Percentiles rank a stretch among this genome's conserved stretches.
phyloP scores from a whole-genome alignment of 2,797 vertebrate genomes.

The Catostomus latipinnis region DNA sequence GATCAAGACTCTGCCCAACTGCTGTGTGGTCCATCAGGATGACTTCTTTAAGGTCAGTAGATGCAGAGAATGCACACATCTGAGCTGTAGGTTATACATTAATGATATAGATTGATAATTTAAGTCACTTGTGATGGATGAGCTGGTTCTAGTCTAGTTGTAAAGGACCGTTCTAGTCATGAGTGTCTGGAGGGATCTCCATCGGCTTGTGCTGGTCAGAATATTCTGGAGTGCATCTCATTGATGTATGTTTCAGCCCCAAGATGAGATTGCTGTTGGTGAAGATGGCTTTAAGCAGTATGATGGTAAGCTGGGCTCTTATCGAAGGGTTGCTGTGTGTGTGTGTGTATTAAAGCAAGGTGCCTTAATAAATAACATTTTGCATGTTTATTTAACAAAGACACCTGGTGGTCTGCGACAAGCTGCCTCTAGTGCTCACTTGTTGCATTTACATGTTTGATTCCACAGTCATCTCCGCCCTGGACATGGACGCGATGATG shows the following conservation, averaged over 20 bases:
- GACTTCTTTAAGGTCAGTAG: slow-evolving; percentile 92
- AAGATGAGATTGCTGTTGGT: slow-evolving; percentile 91
- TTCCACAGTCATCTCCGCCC: slow-evolving; percentile 82
- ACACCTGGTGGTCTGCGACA: background rate
- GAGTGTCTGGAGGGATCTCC: slow-evolving; percentile 43
- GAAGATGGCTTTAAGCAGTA: slow-evolving; percentile 97
- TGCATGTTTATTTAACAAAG: slow-evolving; percentile 64
- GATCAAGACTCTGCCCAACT: slow-evolving; percentile 84
- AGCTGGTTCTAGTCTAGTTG: background rate
- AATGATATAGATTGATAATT: background rate
- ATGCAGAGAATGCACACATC: background rate
- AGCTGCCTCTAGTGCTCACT: slow-evolving; percentile 27
- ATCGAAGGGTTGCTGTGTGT: slow-evolving; percentile 60
- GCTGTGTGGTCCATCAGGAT: slow-evolving; percentile 91
- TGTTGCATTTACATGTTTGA: background rate
- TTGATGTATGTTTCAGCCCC: slow-evolving; percentile 89
- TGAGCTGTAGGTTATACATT: background rate
- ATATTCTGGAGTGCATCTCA: slow-evolving; percentile 80
- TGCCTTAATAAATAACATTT: slow-evolving; percentile 55
- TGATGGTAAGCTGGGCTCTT: slow-evolving; percentile 87
- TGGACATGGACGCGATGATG: slow-evolving; percentile 96
- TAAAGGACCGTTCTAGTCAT: background rate
- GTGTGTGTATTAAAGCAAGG: slow-evolving; percentile 49
- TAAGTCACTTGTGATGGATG: background rate
- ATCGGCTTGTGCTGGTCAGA: slow-evolving; percentile 65